phyloP scores from a whole-genome alignment of 1,140 invertebrate genomes.

The Brachionus plicatilis region DNA sequence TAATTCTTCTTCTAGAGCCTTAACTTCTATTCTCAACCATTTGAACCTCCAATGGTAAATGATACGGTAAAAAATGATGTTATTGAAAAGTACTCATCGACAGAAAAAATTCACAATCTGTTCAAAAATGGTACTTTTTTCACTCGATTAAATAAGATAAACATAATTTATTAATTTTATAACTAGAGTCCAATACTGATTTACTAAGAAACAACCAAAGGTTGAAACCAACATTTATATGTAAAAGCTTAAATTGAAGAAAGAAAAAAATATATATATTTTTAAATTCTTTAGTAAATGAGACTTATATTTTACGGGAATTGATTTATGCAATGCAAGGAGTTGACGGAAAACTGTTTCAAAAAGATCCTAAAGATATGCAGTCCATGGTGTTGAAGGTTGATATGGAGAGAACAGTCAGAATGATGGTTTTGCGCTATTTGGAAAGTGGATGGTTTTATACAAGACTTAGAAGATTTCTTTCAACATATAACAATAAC shows the following conservation, averaged over 20 bases:
- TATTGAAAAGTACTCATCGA: background rate
- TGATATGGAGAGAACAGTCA: background rate
- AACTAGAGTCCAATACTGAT: background rate
- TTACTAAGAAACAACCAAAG: background rate
- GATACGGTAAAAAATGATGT: slow-evolving; percentile 14
- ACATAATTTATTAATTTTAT: background rate
- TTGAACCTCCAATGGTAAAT: background rate
- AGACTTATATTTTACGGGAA: slow-evolving; percentile 29
- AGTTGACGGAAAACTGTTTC: slow-evolving; percentile 32
- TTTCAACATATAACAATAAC: slow-evolving; percentile 58
- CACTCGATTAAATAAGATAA: background rate
- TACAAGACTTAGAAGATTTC: slow-evolving; percentile 68
- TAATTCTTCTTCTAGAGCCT: background rate
- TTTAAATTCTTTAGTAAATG: background rate
- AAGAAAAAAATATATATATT: background rate
- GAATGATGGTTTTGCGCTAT: background rate
- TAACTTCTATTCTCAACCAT: background rate
- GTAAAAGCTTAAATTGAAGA: background rate
- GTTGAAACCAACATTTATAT: slow-evolving; percentile 6
- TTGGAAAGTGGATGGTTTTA: slow-evolving; percentile 77
- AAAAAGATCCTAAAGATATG: slow-evolving; percentile 39
- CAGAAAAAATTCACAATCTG: slow-evolving; percentile 10
- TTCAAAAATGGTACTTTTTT: background rate
- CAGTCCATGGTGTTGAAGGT: slow-evolving; percentile 12
- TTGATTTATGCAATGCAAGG: slow-evolving; percentile 24